phyloP scores from a whole-genome alignment of 1,140 invertebrate genomes.

The Apis dorsata region DNA sequence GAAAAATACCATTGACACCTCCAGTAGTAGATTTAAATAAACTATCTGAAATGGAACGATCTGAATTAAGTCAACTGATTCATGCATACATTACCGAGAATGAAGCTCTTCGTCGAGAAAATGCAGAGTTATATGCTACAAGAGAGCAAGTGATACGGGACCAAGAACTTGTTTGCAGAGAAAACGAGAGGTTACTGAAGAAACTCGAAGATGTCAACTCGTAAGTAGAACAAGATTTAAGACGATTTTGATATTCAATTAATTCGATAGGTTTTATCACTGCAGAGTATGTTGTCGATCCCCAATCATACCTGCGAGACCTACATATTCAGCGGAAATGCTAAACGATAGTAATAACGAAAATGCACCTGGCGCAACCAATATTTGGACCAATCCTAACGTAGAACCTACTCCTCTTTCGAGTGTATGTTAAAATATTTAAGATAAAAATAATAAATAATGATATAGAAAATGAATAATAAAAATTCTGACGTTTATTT shows the following conservation, averaged over 20 bases:
- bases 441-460: constrained; percentile 6
- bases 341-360: constrained; percentile 76
- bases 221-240: constrained; percentile 80
- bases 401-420: constrained; percentile 72
- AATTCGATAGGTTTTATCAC: constrained; percentile 39
- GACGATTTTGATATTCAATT: constrained; percentile 11
- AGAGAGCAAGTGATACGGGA: constrained; percentile 91
- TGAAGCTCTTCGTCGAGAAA: constrained; percentile 91
- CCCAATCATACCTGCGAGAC: constrained; percentile 87
- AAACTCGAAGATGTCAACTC: constrained; percentile 93
- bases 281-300: constrained; percentile 86
- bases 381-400: constrained; percentile 87
- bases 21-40: constrained; percentile 86
- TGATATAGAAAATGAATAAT: not conserved
- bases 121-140: constrained; percentile 90
- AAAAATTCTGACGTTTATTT: too few species aligned
- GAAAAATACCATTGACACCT: constrained; percentile 73
- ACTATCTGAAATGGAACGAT: constrained; percentile 85
- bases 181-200: constrained; percentile 92
- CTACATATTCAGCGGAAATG: constrained; percentile 85
- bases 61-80: constrained; percentile 87
- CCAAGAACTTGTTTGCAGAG: constrained; percentile 92
- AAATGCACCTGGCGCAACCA: constrained; percentile 78
- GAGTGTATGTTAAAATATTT: constrained; percentile 68
- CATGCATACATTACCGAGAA: constrained; percentile 92